Percentiles rank a stretch among this genome's conserved stretches.
Evolutionary conservation across 1,140 invertebrate genomes (phyloP).

Genomic region (Zophobas atratus): DNA sequence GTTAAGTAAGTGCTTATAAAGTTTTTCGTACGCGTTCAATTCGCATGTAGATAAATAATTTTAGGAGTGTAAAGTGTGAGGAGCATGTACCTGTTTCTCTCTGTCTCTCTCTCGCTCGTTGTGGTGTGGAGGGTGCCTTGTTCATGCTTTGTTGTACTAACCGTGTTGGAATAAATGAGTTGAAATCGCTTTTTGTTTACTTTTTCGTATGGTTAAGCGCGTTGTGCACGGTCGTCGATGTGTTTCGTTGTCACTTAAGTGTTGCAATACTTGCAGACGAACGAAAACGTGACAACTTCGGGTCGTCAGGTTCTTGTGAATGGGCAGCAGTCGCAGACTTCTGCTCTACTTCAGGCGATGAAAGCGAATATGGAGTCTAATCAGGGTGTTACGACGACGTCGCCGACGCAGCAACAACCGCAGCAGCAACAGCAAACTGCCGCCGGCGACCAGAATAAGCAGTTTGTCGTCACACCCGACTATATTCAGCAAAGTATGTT

Average conservation of each 20-base stretch:
- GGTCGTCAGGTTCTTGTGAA: conserved; percentile 64
- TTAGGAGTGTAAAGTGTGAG: conserved; percentile 31
- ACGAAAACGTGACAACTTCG: conserved; percentile 44
- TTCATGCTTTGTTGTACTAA: conserved; percentile 29
- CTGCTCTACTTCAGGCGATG: conserved; percentile 64
- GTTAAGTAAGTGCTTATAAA: conserved; percentile 16
- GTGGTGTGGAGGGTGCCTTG: conserved; percentile 19
- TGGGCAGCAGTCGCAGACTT: conserved; percentile 64
- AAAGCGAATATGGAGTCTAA: conserved; percentile 61
- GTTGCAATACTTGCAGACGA: conserved; percentile 50
- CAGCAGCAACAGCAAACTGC: conserved; percentile 64
- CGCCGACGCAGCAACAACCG: conserved; percentile 55
- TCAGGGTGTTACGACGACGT: conserved; percentile 41
- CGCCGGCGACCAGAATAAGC: conserved; percentile 71
- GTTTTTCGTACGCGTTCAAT: background rate
- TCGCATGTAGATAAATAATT: background rate
- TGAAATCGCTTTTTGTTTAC: conserved; percentile 29
- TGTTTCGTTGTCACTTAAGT: conserved; percentile 28
- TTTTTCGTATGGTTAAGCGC: background rate
- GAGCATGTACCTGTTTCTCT: conserved; percentile 8
- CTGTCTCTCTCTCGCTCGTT: background rate
- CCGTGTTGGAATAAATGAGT: conserved; percentile 37
- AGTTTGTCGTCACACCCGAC: conserved; percentile 89
- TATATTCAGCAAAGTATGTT: conserved; percentile 91
- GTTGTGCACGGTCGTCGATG: conserved; percentile 15